Conservation (phyloP, 1,140 invertebrate genomes). For the Solenopsis fugax region DNA sequence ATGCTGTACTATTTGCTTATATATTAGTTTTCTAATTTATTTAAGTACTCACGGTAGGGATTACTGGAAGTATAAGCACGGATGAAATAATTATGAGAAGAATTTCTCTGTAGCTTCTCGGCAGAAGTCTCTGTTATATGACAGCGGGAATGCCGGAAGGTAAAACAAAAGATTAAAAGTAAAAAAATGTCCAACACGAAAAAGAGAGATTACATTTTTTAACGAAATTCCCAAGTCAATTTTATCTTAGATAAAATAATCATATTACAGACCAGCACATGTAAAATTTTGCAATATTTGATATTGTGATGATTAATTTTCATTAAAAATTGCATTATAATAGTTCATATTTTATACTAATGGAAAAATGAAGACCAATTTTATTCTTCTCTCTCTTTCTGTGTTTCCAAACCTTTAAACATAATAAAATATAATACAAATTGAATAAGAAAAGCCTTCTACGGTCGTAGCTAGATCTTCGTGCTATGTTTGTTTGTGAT, state of each 20-base stretch:
- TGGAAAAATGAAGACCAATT: slow-evolving; percentile 1
- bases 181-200: background rate
- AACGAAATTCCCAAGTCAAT: background rate
- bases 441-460: too few species aligned
- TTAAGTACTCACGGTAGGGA: background rate
- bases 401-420: background rate
- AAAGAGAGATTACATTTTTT: slow-evolving; percentile 12
- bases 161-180: slow-evolving; percentile 13
- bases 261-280: background rate
- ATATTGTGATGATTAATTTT: slow-evolving; percentile 19
- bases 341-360: slow-evolving; percentile 1
- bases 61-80: slow-evolving; percentile 19
- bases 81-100: slow-evolving; percentile 40
- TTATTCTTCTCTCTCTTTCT: too few species aligned
- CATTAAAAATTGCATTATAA: background rate
- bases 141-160: slow-evolving; percentile 6
- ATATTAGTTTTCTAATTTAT: slow-evolving; percentile 12
- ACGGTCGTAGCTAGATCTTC: too few species aligned
- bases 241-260: slow-evolving; percentile 9
- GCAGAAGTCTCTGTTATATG: background rate
- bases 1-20: background rate
- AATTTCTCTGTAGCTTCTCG: slow-evolving; percentile 1
- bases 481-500: too few species aligned
- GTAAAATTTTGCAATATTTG: background rate
- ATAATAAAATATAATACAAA: too few species aligned